These are phyloP conservation scores for Microplitis manilae DNA, from an alignment of 2,888 invertebrate species.

Conservation along the genomic window DNA sequence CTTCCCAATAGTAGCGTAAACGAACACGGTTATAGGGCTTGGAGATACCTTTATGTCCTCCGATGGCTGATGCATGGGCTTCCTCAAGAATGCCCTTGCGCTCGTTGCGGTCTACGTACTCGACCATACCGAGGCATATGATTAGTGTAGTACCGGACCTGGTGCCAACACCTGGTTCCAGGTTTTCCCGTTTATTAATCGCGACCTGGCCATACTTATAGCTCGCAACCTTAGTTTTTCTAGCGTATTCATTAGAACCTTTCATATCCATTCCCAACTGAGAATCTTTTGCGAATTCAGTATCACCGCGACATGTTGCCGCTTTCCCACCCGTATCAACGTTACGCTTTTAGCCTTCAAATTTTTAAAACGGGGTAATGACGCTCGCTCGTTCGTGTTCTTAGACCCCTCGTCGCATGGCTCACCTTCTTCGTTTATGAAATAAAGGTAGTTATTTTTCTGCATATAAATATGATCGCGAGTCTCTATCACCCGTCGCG, in stretches of 20 bases:
- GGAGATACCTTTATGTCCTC: conserved; percentile 34
- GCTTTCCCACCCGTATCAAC: not conserved
- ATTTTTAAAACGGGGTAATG: not conserved
- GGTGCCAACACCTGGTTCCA: not conserved
- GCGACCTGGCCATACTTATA: not conserved
- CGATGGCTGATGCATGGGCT: conserved; percentile 29
- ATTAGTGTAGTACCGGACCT: not conserved
- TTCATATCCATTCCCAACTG: not conserved
- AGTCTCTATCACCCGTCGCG: not conserved
- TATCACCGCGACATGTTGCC: not conserved
- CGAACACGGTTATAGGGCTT: conserved; percentile 32
- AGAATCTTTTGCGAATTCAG: not conserved
- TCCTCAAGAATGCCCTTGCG: conserved; percentile 24
- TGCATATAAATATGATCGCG: not conserved
- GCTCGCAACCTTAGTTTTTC: not conserved
- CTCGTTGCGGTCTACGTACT: not conserved
- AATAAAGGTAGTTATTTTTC: not conserved
- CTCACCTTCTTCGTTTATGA: not conserved
- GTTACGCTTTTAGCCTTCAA: not conserved
- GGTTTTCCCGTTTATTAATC: not conserved
- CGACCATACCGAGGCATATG: not conserved
- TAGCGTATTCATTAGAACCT: not conserved
- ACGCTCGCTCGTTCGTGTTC: not conserved
- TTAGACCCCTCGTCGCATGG: not conserved
- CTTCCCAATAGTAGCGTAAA: conserved; percentile 32